Conservation (phyloP, 2,888 invertebrate genomes). For the Hemicrepidius hirtus region DNA sequence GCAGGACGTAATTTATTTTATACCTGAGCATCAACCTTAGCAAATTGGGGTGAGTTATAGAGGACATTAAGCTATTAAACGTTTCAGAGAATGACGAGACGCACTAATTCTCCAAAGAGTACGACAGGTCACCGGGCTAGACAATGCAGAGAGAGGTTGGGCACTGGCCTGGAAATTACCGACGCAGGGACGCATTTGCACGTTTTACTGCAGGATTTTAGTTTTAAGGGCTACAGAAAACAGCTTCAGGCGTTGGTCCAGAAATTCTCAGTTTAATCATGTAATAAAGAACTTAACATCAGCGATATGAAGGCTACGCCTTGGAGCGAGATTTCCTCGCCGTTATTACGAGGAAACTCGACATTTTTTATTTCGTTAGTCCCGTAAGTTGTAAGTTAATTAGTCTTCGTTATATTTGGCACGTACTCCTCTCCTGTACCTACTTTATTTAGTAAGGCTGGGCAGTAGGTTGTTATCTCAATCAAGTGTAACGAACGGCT, state of each 20-base stretch:
- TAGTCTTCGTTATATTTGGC: slow-evolving; percentile 47
- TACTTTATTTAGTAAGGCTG: slow-evolving; percentile 35
- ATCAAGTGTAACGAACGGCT: slow-evolving; percentile 61
- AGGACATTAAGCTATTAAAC: slow-evolving; percentile 50
- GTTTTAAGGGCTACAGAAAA: slow-evolving; percentile 16
- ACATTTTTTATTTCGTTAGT: slow-evolving; percentile 27
- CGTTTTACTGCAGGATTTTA: slow-evolving; percentile 32
- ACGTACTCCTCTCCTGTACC: slow-evolving; percentile 25
- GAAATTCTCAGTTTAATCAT: slow-evolving; percentile 41
- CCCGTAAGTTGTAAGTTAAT: slow-evolving; percentile 40
- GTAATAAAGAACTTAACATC: slow-evolving; percentile 27
- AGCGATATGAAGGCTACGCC: background rate
- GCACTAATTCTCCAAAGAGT: slow-evolving; percentile 47
- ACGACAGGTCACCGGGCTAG: slow-evolving; percentile 40
- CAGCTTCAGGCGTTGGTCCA: background rate
- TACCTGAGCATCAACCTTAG: slow-evolving; percentile 46
- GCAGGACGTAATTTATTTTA: slow-evolving; percentile 32
- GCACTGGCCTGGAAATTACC: slow-evolving; percentile 27
- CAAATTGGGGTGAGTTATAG: slow-evolving; percentile 49
- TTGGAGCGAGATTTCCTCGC: background rate
- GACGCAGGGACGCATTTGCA: slow-evolving; percentile 30
- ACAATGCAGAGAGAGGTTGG: slow-evolving; percentile 34
- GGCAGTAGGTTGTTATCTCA: slow-evolving; percentile 60
- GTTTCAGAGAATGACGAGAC: slow-evolving; percentile 47
- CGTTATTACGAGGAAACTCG: slow-evolving; percentile 3